phyloP scores from a whole-genome alignment of 2,888 invertebrate genomes.

The Pammene aurita region DNA sequence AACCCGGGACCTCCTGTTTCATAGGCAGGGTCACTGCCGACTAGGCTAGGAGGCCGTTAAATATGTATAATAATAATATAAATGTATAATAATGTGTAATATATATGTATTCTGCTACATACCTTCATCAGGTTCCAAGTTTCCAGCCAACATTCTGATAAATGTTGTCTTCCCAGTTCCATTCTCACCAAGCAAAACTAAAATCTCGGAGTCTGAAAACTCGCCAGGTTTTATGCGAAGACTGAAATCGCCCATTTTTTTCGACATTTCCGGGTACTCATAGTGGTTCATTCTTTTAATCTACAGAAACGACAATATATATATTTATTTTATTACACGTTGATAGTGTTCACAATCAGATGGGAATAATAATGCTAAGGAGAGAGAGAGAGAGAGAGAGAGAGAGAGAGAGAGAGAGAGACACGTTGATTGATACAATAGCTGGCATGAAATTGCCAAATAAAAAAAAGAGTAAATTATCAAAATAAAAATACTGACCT shows the following conservation, averaged over 20 bases:
- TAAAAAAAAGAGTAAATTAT: neutral
- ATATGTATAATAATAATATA: too few species aligned
- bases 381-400: too few species aligned
- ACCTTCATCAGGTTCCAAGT: conserved; percentile 93
- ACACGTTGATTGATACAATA: too few species aligned
- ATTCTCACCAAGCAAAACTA: conserved; percentile 98
- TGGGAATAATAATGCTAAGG: too few species aligned
- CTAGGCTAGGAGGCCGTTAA: too few species aligned
- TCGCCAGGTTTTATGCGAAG: conserved; percentile 93
- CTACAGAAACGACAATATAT: conserved; percentile 49
- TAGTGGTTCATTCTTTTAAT: conserved; percentile 98
- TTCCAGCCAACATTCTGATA: conserved; percentile 98
- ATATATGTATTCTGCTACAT: conserved; percentile 46
- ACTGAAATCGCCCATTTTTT: conserved; percentile 90
- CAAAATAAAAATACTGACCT: conserved; percentile 74
- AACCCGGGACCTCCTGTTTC: too few species aligned
- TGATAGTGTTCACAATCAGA: too few species aligned
- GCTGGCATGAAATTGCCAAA: too few species aligned
- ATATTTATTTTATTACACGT: conserved; percentile 46
- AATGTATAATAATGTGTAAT: too few species aligned
- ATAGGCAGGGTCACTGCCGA: too few species aligned
- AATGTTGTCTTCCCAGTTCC: conserved; percentile 99
- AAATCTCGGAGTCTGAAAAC: conserved; percentile 99
- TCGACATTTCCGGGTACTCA: conserved; percentile 96
- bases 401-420: too few species aligned